These are phyloP conservation scores for Quadriops clusia DNA, from an alignment of 2,888 invertebrate species.

Conservation along the genomic window DNA sequence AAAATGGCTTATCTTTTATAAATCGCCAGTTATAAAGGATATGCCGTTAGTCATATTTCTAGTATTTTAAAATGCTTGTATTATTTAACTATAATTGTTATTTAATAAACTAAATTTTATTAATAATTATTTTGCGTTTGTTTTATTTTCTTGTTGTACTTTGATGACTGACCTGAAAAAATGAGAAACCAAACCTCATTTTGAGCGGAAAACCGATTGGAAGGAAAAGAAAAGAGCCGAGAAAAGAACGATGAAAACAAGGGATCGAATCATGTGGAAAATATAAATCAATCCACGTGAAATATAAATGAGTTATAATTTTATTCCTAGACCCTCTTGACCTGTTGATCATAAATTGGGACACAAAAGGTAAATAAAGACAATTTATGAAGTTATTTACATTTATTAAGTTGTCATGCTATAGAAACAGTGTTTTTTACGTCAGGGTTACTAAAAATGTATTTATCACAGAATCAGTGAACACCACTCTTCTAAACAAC, in stretches of 20 bases:
- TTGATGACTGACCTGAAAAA: no score
- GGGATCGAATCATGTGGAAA: no score
- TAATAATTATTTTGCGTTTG: no score
- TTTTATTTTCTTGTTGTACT: no score
- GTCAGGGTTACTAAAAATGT: conserved; percentile 38
- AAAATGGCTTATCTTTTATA: conserved; percentile 26
- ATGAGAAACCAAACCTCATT: no score
- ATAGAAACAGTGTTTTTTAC: conserved; percentile 38
- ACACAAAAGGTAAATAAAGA: conserved; percentile 8
- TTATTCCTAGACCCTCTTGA: no score
- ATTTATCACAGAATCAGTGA: conserved; percentile 41
- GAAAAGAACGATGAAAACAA: no score
- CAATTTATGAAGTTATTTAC: conserved; percentile 23
- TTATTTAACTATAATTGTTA: conserved; percentile 36
- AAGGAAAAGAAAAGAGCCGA: no score
- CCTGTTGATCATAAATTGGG: no score
- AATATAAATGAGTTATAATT: no score
- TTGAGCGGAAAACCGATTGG: no score
- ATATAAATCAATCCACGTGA: no score
- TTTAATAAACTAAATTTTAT: conserved; percentile 39
- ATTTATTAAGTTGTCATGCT: conserved; percentile 38
- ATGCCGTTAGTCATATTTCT: conserved; percentile 24
- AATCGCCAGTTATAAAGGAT: conserved; percentile 31
- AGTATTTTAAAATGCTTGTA: conserved; percentile 31
- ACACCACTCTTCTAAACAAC: conserved; percentile 33